Percentiles rank a stretch among this genome's conserved stretches.
These are phyloP conservation scores for Crypturellus tataupa DNA, from an alignment of 2,797 vertebrate species.

Conservation along the genomic window DNA sequence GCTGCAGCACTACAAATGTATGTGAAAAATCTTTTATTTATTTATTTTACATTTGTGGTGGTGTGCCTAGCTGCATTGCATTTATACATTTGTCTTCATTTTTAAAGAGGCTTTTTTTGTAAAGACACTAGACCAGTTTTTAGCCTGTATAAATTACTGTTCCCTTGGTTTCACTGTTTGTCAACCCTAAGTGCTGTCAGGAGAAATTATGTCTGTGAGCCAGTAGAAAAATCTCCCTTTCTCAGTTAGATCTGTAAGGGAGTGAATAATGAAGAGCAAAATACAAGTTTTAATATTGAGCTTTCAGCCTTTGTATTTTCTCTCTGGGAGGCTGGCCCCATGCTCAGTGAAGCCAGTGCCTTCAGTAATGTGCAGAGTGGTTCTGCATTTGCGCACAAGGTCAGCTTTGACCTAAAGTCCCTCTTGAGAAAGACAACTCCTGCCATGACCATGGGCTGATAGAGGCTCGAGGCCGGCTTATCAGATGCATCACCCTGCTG, in stretches of 20 bases:
- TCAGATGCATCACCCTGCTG: neutral
- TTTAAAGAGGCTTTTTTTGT: neutral
- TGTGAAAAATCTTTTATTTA: neutral
- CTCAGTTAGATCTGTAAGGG: neutral
- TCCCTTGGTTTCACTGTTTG: neutral
- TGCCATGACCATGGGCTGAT: neutral
- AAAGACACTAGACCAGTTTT: neutral
- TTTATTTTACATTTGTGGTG: neutral
- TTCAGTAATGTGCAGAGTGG: neutral
- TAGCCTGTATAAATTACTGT: neutral
- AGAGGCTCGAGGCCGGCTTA: neutral
- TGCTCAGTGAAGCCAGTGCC: neutral
- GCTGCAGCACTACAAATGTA: neutral
- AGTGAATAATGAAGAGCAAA: neutral
- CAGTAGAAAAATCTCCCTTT: neutral
- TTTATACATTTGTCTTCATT: neutral
- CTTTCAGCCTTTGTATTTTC: neutral
- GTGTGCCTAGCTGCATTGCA: neutral
- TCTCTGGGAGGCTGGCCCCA: neutral
- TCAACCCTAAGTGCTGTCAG: neutral
- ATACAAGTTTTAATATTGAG: neutral
- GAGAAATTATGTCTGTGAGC: neutral
- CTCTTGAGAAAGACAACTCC: constrained; percentile 12
- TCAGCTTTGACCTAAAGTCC: neutral
- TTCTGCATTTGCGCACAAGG: neutral